Conservation (phyloP, 2,888 invertebrate genomes). For the Onchidella celtica region DNA sequence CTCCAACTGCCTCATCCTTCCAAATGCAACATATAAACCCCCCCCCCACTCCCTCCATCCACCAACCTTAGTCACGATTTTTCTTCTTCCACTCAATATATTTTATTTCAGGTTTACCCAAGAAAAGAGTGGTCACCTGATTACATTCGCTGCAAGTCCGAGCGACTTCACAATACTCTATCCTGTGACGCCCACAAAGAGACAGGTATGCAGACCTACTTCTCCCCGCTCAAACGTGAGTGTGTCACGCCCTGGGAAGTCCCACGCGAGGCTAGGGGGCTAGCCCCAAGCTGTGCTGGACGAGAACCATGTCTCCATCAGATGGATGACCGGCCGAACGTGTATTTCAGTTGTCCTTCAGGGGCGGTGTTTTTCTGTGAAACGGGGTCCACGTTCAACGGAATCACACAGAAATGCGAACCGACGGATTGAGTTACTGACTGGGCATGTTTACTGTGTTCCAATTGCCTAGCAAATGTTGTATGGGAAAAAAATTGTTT, state of each 20-base stretch:
- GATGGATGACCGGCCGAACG: neutral
- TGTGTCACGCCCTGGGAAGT: conserved; percentile 21
- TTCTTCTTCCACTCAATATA: neutral
- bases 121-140: neutral
- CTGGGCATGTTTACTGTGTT: too few species aligned
- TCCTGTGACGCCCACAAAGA: neutral
- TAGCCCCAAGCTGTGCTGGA: conserved; percentile 12
- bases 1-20: too few species aligned
- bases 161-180: neutral
- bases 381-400: neutral
- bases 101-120: neutral
- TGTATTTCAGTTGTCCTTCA: conserved; percentile 20
- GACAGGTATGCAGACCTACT: neutral
- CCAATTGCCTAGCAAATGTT: too few species aligned
- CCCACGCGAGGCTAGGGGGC: neutral
- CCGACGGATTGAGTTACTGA: too few species aligned
- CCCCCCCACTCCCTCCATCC: too few species aligned
- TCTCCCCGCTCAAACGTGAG: conserved; percentile 11
- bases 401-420: neutral
- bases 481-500: too few species aligned
- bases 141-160: neutral
- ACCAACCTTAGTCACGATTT: neutral
- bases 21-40: too few species aligned
- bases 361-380: conserved; percentile 14
- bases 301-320: neutral